These are phyloP conservation scores for Yponomeuta cagnagella DNA, from an alignment of 2,888 invertebrate species.

Conservation along the genomic window DNA sequence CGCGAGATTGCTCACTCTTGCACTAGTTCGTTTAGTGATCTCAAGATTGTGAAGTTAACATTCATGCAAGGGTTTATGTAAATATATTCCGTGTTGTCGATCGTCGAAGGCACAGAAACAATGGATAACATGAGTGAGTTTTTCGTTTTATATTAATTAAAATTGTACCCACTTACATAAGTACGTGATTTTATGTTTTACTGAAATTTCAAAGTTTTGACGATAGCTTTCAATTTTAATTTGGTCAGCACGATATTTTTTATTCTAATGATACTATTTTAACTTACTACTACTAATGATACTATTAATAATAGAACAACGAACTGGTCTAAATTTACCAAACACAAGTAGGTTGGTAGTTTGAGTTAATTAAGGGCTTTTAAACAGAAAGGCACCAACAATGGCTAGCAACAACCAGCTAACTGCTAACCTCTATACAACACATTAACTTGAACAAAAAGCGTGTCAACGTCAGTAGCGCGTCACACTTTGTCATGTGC, in stretches of 20 bases:
- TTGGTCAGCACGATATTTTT: too few relatives aligned
- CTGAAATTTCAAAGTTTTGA: too few relatives aligned
- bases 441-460: neutral
- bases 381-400: neutral
- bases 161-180: too few relatives aligned
- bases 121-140: slow-evolving; percentile 42
- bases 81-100: slow-evolving; percentile 4
- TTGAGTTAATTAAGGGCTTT: neutral
- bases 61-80: slow-evolving; percentile 1
- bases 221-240: too few relatives aligned
- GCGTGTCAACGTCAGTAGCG: slow-evolving; percentile 14
- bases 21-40: slow-evolving; percentile 5
- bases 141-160: slow-evolving; percentile 17
- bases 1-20: neutral
- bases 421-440: slow-evolving; percentile 5
- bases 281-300: too few relatives aligned
- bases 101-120: slow-evolving; percentile 20
- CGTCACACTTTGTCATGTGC: slow-evolving; percentile 43
- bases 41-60: slow-evolving; percentile 2
- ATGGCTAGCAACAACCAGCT: neutral
- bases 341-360: neutral
- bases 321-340: neutral
- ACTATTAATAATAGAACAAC: neutral
- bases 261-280: too few relatives aligned
- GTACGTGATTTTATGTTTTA: too few relatives aligned